Base-by-base conservation (phyloP, 2,888 invertebrate species). In the Abrostola triplasia region DNA sequence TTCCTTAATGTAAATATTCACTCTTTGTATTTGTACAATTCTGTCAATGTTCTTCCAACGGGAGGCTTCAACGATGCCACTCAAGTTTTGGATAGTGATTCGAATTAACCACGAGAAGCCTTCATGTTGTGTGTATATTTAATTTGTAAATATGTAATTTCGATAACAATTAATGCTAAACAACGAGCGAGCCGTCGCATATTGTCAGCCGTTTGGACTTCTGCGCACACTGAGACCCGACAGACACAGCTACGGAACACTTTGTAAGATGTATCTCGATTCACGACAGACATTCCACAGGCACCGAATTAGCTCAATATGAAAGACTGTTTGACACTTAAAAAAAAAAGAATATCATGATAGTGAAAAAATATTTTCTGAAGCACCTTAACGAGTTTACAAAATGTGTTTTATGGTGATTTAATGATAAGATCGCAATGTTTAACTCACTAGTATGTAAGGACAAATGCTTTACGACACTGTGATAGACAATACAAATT, bases 381-480 rank as follows among this genome's bases (percentile, higher is more conserved):
- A 93, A 86, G 85, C 90, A 93, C 90, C 91, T 92, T 91, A 84
- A 90, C 87, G 85, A 92, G 89, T 91, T 90, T 92, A 92, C 88
- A 88, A 90, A 86, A 90, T 87, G 88, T 92, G 91, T 93, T 91
- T 90, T 89, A 89, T 88, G 92, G 92, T 92, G 93, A 91, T 91
- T 89, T 93, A 91, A 89, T 90, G 83, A 89, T 93, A 93, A 93
- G 90, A 93, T 90, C 92, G 88, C 90, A 90, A 90, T 87, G 88
- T 89, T 88, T 89, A 90, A 94, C 92, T 94, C 94, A 91, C 90
- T 94, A 94, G 94, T 90, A 91, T 93, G 89, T 94, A 94, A 94
- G 94, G 91, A 94, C 91, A 93, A 93, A 94, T 93, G 93, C 93
- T 92, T 93, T 93, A 92, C 87, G 90, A 88, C 92, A 91, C 93